Conservation (phyloP, 1,140 invertebrate species). For the Cydia strobilella region DNA sequence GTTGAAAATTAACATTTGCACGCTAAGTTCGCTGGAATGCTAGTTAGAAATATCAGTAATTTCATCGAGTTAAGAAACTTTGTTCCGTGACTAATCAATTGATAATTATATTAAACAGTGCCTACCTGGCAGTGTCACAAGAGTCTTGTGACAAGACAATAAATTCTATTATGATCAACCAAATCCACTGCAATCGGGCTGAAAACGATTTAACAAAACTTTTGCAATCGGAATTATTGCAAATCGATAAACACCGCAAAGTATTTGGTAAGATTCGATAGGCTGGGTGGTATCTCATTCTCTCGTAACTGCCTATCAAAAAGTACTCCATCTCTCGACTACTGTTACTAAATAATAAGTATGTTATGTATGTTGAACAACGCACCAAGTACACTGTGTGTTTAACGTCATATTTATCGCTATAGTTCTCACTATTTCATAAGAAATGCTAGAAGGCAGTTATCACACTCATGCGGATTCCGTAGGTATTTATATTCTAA, state of each 20-base stretch:
- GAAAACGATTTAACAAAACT: slow-evolving; percentile 6
- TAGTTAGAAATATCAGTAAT: neutral
- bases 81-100: slow-evolving; percentile 9
- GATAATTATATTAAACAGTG: slow-evolving; percentile 25
- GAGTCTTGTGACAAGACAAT: slow-evolving; percentile 19
- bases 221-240: slow-evolving; percentile 28
- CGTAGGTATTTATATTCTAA: neutral
- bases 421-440: no score
- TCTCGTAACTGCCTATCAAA: slow-evolving; percentile 10
- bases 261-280: slow-evolving; percentile 24
- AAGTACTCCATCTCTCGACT: neutral
- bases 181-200: slow-evolving; percentile 27
- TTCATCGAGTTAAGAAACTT: slow-evolving; percentile 4
- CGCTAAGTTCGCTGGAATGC: neutral
- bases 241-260: slow-evolving; percentile 32
- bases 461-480: no score
- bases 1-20: neutral
- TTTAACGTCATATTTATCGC: neutral
- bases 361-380: slow-evolving; percentile 4
- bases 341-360: neutral
- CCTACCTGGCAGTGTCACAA: slow-evolving; percentile 1
- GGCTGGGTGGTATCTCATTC: slow-evolving; percentile 7
- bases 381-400: neutral
- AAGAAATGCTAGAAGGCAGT: no score
- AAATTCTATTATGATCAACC: neutral